phyloP scores from a whole-genome alignment of 2,797 vertebrate species.

The Myoxocephalus aenaeus region DNA sequence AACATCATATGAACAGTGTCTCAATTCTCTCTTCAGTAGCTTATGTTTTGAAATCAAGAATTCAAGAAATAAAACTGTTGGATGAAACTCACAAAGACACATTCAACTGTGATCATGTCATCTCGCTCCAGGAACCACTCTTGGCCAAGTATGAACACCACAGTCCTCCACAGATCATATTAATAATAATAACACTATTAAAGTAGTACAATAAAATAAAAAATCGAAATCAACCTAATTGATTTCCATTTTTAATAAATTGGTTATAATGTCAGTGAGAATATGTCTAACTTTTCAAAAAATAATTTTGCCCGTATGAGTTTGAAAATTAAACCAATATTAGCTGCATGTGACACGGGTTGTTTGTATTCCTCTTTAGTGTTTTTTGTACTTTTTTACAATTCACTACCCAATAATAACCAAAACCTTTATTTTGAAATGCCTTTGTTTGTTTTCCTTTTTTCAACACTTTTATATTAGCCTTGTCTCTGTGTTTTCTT shows the following conservation, averaged over 20 bases:
- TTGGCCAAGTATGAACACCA: constrained; percentile 44
- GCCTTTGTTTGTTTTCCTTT: no score
- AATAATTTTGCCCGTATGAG: not conserved
- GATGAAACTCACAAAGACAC: constrained; percentile 22
- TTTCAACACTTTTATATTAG: no score
- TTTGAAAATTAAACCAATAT: not conserved
- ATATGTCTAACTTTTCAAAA: not conserved
- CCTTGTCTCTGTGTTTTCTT: no score
- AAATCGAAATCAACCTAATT: constrained; percentile 15
- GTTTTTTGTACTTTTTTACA: constrained; percentile 6
- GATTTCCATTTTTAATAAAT: no score
- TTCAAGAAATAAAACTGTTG: constrained; percentile 23
- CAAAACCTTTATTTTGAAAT: not conserved
- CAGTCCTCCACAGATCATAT: not conserved
- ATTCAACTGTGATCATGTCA: constrained; percentile 26
- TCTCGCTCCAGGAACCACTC: constrained; percentile 16
- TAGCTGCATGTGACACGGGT: not conserved
- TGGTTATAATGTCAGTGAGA: not conserved
- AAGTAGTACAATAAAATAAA: not conserved
- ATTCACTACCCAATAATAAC: constrained; percentile 11
- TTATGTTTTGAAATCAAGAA: not conserved
- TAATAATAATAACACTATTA: not conserved
- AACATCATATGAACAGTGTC: not conserved
- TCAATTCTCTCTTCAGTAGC: not conserved
- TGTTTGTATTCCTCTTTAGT: not conserved